A percentile compares a stretch with the other conserved stretches of the same genome.
These are phyloP conservation scores for Bagarius yarrelli DNA, from an alignment of 2,113 vertebrate species.

Conservation along the genomic window DNA sequence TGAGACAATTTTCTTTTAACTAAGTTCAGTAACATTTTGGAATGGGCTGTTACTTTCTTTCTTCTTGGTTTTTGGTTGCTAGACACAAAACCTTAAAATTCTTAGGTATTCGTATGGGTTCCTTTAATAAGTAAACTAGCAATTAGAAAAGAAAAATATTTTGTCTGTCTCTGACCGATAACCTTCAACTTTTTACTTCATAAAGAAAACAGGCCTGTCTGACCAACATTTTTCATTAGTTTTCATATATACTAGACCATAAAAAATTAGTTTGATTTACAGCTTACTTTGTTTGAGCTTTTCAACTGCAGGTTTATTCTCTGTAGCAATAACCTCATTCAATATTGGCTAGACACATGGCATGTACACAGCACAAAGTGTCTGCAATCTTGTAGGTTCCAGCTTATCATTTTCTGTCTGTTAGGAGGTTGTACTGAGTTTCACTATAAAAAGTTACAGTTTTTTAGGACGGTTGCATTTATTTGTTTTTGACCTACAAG, in stretches of 20 bases:
- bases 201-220: background rate
- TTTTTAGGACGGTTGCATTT: conserved; percentile 64
- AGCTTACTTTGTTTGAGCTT: background rate
- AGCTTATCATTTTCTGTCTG: conserved; percentile 67
- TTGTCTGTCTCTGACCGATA: no score
- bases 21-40: no score
- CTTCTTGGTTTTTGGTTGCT: no score
- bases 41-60: no score
- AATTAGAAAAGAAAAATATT: no score
- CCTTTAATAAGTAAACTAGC: no score
- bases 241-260: background rate
- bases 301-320: conserved; percentile 12
- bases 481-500: conserved; percentile 60
- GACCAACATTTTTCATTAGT: background rate
- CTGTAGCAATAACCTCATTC: conserved; percentile 39
- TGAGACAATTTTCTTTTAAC: no score
- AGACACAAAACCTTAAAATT: no score
- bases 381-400: conserved; percentile 55
- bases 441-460: conserved; percentile 66
- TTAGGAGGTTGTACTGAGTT: conserved; percentile 65
- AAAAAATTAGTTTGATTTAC: background rate
- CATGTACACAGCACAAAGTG: conserved; percentile 65
- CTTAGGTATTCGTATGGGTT: no score
- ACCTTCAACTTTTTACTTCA: background rate
- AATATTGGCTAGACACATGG: conserved; percentile 48